Evolutionary conservation across 1,140 invertebrate genomes (phyloP).

Genomic region (Prorops nasuta): DNA sequence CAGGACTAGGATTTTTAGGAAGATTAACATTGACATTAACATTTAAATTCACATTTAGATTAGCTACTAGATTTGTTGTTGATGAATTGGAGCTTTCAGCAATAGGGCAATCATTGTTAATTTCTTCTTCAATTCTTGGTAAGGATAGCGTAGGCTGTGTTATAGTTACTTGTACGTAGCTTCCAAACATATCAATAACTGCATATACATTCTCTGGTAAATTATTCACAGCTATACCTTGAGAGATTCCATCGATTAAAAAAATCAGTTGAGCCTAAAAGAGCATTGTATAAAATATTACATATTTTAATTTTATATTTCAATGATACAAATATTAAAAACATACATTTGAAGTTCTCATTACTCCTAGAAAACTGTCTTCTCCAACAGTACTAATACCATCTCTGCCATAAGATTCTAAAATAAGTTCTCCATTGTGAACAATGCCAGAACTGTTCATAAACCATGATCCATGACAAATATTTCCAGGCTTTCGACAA

Average conservation of each 20-base stretch:
- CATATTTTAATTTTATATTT: conserved; percentile 14
- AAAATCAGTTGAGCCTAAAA: conserved; percentile 77
- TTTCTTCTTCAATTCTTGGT: conserved; percentile 41
- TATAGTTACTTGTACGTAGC: conserved; percentile 84
- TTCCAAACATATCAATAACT: conserved; percentile 88
- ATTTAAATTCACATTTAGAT: conserved; percentile 54
- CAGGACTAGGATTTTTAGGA: conserved; percentile 46
- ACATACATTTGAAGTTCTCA: conserved; percentile 73
- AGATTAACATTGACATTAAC: conserved; percentile 55
- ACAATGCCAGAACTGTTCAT: conserved; percentile 84
- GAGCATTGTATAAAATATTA: conserved; percentile 9
- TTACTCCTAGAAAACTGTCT: conserved; percentile 81
- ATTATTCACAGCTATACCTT: conserved; percentile 79
- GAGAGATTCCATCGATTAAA: conserved; percentile 84
- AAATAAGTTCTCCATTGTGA: conserved; percentile 74
- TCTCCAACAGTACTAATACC: conserved; percentile 81
- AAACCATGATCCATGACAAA: conserved; percentile 83
- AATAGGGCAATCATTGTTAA: conserved; percentile 47
- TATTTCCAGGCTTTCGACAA: conserved; percentile 74
- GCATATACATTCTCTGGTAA: conserved; percentile 78
- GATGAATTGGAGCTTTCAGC: conserved; percentile 45
- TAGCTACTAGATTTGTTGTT: conserved; percentile 48
- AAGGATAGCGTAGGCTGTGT: conserved; percentile 39
- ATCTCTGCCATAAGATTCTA: conserved; percentile 83
- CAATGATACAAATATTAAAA: conserved; percentile 9